Evolutionary conservation across 2,888 invertebrate species (phyloP).

Genomic region (Eristalis arbustorum): DNA sequence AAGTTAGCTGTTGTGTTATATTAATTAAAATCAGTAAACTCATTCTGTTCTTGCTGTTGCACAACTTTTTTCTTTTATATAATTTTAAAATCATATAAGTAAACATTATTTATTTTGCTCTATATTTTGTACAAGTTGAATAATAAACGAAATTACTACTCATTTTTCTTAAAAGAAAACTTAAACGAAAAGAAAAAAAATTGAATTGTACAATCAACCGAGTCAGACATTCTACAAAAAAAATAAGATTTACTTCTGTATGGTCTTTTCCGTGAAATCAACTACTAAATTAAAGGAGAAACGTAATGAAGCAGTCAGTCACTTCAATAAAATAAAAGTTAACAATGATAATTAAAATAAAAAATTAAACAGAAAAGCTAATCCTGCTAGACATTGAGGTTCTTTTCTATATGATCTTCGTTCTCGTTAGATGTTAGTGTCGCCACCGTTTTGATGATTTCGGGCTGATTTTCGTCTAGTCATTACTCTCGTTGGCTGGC

Average conservation of each 20-base stretch:
- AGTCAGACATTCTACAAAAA: not conserved
- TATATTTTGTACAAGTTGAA: slow-evolving; percentile 61
- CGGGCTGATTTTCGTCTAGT: slow-evolving; percentile 71
- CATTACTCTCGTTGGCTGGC: slow-evolving; percentile 68
- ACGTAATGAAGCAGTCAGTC: slow-evolving; percentile 29
- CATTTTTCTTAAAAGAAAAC: slow-evolving; percentile 29
- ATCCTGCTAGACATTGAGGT: slow-evolving; percentile 24
- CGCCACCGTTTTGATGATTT: slow-evolving; percentile 70
- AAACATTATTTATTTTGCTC: slow-evolving; percentile 19
- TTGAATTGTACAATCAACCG: slow-evolving; percentile 35
- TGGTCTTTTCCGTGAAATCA: slow-evolving; percentile 7
- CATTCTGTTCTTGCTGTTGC: slow-evolving; percentile 9
- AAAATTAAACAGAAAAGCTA: not conserved
- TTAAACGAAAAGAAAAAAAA: slow-evolving; percentile 26
- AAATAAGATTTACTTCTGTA: slow-evolving; percentile 5
- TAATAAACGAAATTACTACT: slow-evolving; percentile 28
- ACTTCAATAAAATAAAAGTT: slow-evolving; percentile 10
- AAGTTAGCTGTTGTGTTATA: not conserved
- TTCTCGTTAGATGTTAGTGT: slow-evolving; percentile 54
- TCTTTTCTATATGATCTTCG: not conserved
- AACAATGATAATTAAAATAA: slow-evolving; percentile 2
- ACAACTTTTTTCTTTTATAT: slow-evolving; percentile 13
- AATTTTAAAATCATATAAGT: slow-evolving; percentile 20
- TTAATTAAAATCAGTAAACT: not conserved
- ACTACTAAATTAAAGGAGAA: slow-evolving; percentile 16